A percentile compares a stretch with the other conserved stretches of the same genome.
phyloP scores from a whole-genome alignment of 2,113 vertebrate species.

The Megaceryle torquata region DNA sequence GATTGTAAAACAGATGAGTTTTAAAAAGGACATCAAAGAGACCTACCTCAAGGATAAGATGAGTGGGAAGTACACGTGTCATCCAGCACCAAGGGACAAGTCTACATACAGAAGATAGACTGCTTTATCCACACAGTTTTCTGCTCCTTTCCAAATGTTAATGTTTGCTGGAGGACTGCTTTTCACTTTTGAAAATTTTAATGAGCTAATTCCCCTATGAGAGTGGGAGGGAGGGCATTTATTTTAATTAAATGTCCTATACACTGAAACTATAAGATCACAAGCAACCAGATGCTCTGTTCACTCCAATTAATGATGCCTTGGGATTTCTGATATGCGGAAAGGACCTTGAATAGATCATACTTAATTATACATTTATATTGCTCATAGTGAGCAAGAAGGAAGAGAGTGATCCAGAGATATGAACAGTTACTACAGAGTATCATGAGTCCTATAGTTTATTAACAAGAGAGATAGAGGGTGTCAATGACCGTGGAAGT shows the following conservation, averaged over 20 bases:
- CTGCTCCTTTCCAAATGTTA: conserved; percentile 22
- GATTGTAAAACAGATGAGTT: not conserved
- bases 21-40: not conserved
- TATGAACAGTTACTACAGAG: not conserved
- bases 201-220: conserved; percentile 11
- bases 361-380: conserved; percentile 1
- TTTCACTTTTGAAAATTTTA: conserved; percentile 14
- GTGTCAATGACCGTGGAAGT: not conserved
- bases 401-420: not conserved
- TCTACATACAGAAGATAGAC: not conserved
- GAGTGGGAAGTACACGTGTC: not conserved
- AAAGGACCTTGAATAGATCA: conserved; percentile 22
- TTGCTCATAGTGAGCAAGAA: not conserved
- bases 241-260: conserved; percentile 31
- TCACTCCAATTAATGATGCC: conserved; percentile 32
- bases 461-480: not conserved
- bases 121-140: not conserved
- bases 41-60: not conserved
- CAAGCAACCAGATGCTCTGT: conserved; percentile 31
- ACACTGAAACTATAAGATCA: not conserved
- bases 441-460: not conserved
- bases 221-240: not conserved
- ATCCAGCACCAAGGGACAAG: not conserved
- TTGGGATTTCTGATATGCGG: conserved; percentile 34
- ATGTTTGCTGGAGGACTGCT: conserved; percentile 29